These are phyloP conservation scores for Eufriesea mexicana DNA, from an alignment of 1,140 invertebrate species.

Conservation along the genomic window DNA sequence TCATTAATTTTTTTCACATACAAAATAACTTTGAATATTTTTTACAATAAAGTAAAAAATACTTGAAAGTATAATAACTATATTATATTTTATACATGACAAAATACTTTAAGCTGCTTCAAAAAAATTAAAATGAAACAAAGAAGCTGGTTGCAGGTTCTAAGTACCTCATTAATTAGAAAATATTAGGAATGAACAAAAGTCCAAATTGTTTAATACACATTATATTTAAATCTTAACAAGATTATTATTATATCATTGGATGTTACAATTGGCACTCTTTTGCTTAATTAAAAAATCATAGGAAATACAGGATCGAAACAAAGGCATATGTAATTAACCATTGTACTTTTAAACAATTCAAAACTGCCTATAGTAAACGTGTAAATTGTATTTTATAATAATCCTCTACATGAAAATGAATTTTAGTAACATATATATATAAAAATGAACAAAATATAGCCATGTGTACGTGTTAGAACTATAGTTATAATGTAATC, in stretches of 20 bases:
- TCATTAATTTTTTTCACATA: neutral
- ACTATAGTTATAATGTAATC: constrained; percentile 21
- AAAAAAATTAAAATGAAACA: constrained; percentile 29
- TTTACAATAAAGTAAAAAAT: neutral
- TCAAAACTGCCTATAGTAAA: neutral
- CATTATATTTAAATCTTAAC: constrained; percentile 15
- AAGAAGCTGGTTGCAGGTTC: constrained; percentile 44
- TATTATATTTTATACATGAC: neutral
- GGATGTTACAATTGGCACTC: constrained; percentile 7
- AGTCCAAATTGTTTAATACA: neutral
- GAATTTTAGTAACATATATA: neutral
- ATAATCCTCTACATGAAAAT: constrained; percentile 13
- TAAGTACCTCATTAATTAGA: neutral
- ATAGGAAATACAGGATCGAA: neutral
- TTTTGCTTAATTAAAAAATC: neutral
- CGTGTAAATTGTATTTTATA: neutral
- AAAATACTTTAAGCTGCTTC: neutral
- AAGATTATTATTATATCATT: constrained; percentile 11
- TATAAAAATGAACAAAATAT: constrained; percentile 25
- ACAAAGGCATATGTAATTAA: constrained; percentile 1
- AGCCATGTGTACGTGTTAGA: constrained; percentile 10
- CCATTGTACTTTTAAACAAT: neutral
- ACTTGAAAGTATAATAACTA: neutral
- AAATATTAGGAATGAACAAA: constrained; percentile 14
- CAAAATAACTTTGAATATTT: neutral